phyloP scores from a whole-genome alignment of 2,888 invertebrate genomes.

The Cremastobaeus sp. region DNA sequence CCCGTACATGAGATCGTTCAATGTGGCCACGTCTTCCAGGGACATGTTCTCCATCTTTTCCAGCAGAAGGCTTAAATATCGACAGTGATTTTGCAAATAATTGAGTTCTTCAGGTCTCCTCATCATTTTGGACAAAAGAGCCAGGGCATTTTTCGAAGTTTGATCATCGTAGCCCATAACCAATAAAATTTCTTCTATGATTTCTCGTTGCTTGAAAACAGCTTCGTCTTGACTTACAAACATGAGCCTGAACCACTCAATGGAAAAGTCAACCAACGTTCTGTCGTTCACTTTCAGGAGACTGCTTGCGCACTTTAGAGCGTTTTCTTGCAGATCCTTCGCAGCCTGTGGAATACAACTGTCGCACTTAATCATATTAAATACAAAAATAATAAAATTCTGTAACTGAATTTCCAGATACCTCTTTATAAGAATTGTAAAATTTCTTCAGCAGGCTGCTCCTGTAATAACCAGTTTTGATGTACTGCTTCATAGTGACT shows the following conservation, averaged over 20 bases:
- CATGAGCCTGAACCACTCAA: constrained; percentile 73
- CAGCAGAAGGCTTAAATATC: constrained; percentile 83
- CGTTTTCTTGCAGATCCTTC: constrained; percentile 68
- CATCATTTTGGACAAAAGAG: constrained; percentile 70
- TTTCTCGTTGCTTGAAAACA: constrained; percentile 72
- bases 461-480: constrained; percentile 82
- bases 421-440: constrained; percentile 71
- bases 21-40: constrained; percentile 85
- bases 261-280: constrained; percentile 69
- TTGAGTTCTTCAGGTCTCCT: constrained; percentile 66
- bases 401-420: constrained; percentile 39
- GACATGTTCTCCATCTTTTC: constrained; percentile 88
- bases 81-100: constrained; percentile 81
- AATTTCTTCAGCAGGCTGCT: constrained; percentile 80
- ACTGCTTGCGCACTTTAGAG: constrained; percentile 69
- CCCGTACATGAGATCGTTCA: constrained; percentile 88
- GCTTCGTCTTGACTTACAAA: constrained; percentile 68
- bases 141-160: constrained; percentile 71
- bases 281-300: constrained; percentile 72
- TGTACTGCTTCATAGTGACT: constrained; percentile 82
- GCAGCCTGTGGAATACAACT: constrained; percentile 63
- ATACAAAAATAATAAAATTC: neutral
- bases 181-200: constrained; percentile 70
- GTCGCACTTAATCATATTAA: neutral
- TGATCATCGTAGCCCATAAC: constrained; percentile 73